Conservation (phyloP, 2,113 vertebrate species). For the Guaruba guarouba region DNA sequence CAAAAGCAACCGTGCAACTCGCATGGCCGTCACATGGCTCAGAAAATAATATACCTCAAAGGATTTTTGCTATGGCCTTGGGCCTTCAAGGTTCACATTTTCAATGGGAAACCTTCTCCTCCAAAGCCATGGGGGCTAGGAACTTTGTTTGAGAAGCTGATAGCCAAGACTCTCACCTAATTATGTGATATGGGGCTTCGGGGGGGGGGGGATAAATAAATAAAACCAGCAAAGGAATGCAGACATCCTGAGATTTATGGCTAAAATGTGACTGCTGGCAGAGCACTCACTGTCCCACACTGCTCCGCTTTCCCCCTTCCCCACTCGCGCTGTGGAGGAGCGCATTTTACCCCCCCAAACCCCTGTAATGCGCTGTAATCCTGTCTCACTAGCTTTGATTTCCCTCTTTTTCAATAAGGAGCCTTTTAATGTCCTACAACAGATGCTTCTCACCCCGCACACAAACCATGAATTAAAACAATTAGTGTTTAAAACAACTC, state of each 20-base stretch:
- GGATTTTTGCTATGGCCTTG: not conserved
- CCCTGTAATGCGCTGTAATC: not conserved
- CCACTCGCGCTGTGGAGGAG: rapidly evolving
- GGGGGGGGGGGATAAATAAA: rapidly evolving
- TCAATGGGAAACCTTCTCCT: not conserved
- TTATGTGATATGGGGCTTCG: not conserved
- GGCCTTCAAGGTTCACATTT: not conserved
- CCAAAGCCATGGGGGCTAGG: not conserved
- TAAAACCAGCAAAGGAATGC: not conserved
- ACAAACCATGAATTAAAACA: not conserved
- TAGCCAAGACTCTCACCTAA: conserved; percentile 37
- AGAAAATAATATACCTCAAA: not conserved
- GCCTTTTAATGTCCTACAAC: not conserved
- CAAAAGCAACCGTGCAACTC: not conserved
- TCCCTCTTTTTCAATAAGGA: not conserved
- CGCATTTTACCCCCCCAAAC: rapidly evolving
- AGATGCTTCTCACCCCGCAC: not conserved
- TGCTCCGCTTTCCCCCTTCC: not conserved
- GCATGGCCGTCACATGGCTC: rapidly evolving
- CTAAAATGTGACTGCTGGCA: rapidly evolving
- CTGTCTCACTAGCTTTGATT: not conserved
- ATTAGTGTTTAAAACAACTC: not conserved
- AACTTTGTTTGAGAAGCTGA: not conserved
- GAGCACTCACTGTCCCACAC: not conserved
- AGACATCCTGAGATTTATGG: not conserved